Percentiles rank a stretch among this genome's conserved stretches.
Conservation (phyloP, 2,113 vertebrate genomes). For the Hemibagrus wyckioides region DNA sequence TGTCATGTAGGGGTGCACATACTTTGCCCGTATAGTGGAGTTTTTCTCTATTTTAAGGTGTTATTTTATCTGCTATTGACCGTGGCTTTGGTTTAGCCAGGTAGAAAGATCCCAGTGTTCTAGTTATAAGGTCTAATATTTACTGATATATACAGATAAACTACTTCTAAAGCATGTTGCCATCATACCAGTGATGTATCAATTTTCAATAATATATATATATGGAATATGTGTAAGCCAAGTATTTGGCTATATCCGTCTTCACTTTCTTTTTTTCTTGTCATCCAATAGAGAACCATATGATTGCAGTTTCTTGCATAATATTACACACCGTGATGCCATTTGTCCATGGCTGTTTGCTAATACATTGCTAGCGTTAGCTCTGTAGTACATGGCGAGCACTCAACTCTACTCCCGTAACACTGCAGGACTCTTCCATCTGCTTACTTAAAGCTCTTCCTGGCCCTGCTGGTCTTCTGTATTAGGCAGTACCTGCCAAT, state of each 20-base stretch:
- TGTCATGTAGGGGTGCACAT: not conserved
- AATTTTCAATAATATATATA: not conserved
- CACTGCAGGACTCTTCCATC: conserved; percentile 60
- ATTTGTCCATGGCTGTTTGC: conserved; percentile 18
- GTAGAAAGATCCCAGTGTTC: not conserved
- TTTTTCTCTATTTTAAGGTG: not conserved
- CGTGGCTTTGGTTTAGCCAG: not conserved
- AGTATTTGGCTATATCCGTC: not conserved
- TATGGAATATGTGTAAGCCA: not conserved
- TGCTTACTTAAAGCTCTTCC: conserved; percentile 64
- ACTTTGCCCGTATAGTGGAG: not conserved
- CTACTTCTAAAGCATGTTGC: no score
- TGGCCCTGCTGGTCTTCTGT: conserved; percentile 61
- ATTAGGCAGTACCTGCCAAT: conserved; percentile 54
- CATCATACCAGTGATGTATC: not conserved
- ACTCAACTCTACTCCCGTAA: conserved; percentile 30
- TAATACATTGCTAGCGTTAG: conserved; percentile 47
- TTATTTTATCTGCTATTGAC: not conserved
- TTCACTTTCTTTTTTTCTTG: not conserved
- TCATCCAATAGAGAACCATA: not conserved
- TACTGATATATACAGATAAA: not conserved
- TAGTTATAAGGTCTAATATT: not conserved
- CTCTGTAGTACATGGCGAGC: conserved; percentile 33
- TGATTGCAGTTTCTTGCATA: not conserved
- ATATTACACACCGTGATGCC: conserved; percentile 12